These are phyloP conservation scores for Idaea straminata DNA, from an alignment of 2,888 invertebrate species.

Conservation along the genomic window DNA sequence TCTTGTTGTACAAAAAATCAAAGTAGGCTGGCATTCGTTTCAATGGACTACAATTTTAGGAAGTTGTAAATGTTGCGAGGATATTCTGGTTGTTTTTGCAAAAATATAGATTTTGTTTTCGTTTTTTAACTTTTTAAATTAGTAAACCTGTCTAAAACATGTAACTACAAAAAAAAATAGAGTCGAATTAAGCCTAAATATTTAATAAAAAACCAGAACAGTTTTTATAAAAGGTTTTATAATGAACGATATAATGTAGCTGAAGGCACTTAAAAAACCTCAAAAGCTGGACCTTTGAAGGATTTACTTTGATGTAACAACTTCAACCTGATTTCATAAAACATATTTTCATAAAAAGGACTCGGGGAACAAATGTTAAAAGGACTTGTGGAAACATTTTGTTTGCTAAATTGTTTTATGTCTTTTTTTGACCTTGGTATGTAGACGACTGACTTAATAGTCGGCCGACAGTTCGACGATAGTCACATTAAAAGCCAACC, in stretches of 20 bases:
- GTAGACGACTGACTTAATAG: not conserved
- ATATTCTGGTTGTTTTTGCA: too few relatives aligned
- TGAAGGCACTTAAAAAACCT: not conserved
- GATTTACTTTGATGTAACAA: not conserved
- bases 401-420: not conserved
- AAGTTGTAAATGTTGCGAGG: too few relatives aligned
- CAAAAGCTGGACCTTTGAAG: not conserved
- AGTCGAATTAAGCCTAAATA: not conserved
- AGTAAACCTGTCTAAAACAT: too few relatives aligned
- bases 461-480: not conserved
- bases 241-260: not conserved
- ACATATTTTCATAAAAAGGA: not conserved
- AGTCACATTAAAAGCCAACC: too few relatives aligned
- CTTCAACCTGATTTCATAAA: not conserved
- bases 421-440: not conserved
- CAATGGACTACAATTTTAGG: too few relatives aligned
- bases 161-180: too few relatives aligned
- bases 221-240: not conserved
- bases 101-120: too few relatives aligned
- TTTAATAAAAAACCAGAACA: not conserved
- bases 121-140: too few relatives aligned
- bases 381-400: not conserved
- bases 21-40: too few relatives aligned
- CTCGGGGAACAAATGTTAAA: not conserved
- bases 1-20: too few relatives aligned